Conservation (phyloP, 2,797 vertebrate species). For the Pelochelys cantorii region DNA sequence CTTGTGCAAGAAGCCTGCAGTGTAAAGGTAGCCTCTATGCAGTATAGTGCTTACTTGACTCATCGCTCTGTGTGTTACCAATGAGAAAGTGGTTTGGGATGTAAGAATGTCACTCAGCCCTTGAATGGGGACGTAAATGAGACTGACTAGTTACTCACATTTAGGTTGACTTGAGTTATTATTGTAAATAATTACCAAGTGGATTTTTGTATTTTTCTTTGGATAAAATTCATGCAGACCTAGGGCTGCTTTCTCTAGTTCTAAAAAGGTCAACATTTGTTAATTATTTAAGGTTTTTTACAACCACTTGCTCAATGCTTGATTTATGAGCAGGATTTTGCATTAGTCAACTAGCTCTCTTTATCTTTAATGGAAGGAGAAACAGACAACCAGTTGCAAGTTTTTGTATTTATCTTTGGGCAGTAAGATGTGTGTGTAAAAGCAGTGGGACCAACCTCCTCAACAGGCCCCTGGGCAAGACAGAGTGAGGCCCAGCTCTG, state of each 20-base stretch:
- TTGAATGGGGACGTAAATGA: constrained; percentile 21
- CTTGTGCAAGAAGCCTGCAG: no score
- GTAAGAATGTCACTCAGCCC: neutral
- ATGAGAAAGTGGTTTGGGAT: neutral
- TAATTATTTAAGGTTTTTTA: neutral
- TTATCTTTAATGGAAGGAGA: constrained; percentile 22
- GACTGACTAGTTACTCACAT: neutral
- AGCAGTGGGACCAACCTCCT: no score
- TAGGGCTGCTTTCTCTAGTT: neutral
- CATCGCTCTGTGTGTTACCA: neutral
- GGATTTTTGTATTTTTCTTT: neutral
- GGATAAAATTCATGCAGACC: neutral
- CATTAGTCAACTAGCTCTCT: neutral
- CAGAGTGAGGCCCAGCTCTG: neutral
- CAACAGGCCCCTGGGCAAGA: no score
- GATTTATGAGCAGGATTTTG: neutral
- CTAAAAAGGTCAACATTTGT: neutral
- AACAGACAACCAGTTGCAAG: neutral
- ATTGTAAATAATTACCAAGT: neutral
- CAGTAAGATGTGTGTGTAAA: neutral
- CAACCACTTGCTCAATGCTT: neutral
- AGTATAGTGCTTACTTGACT: neutral
- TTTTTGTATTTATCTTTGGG: neutral
- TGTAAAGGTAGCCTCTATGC: no score
- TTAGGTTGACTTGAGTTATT: constrained; percentile 9